A percentile compares a stretch with the other conserved stretches of the same genome.
These are phyloP conservation scores for Hedya salicella DNA, from an alignment of 2,888 invertebrate genomes.

Conservation along the genomic window DNA sequence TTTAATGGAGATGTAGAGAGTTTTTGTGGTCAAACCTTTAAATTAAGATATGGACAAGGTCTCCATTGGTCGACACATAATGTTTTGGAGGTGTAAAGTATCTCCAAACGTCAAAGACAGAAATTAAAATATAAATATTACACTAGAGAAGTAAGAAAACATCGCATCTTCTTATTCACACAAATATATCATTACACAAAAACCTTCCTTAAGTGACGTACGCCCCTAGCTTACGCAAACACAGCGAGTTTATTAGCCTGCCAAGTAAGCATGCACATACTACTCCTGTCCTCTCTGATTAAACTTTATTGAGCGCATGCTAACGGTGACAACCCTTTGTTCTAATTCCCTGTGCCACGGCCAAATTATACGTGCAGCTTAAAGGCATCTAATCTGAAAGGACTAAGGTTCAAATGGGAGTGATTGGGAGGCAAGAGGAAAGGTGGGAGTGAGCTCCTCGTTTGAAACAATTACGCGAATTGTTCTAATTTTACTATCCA, in stretches of 20 bases:
- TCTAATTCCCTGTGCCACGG: slow-evolving; percentile 64
- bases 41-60: too few relatives aligned
- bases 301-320: slow-evolving; percentile 72
- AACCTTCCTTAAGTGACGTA: slow-evolving; percentile 32
- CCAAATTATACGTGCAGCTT: slow-evolving; percentile 48
- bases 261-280: slow-evolving; percentile 35
- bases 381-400: background rate
- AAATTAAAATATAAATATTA: too few relatives aligned
- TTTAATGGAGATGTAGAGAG: too few relatives aligned
- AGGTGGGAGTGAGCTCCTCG: slow-evolving; percentile 53
- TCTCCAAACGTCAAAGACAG: too few relatives aligned
- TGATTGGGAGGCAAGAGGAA: background rate
- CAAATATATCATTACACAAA: slow-evolving; percentile 7
- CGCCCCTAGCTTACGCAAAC: slow-evolving; percentile 33
- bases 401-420: slow-evolving; percentile 7
- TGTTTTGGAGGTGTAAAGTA: too few relatives aligned
- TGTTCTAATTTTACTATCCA: slow-evolving; percentile 72
- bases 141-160: background rate
- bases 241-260: slow-evolving; percentile 39
- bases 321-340: slow-evolving; percentile 73
- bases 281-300: slow-evolving; percentile 64
- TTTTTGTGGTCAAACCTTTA: too few relatives aligned
- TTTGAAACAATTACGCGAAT: slow-evolving; percentile 67
- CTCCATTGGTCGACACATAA: too few relatives aligned
- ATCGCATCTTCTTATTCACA: background rate